Conservation (phyloP, 2,888 invertebrate species). For the Ormyrus rosae region DNA sequence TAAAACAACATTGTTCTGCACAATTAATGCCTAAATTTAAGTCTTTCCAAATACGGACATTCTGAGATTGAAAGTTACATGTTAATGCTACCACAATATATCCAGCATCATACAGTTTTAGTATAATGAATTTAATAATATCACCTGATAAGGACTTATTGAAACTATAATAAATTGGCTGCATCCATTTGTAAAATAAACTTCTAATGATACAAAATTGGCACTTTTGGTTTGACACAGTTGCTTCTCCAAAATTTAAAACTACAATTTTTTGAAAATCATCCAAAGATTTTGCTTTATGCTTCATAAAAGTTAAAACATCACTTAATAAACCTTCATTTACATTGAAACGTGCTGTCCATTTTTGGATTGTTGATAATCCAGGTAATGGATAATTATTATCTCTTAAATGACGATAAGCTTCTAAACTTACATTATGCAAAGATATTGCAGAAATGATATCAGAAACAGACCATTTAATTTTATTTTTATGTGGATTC, state of each 20-base stretch:
- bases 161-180: constrained; percentile 57
- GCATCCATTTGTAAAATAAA: constrained; percentile 57
- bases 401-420: constrained; percentile 45
- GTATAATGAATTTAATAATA: constrained; percentile 51
- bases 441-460: constrained; percentile 45
- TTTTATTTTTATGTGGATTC: constrained; percentile 45
- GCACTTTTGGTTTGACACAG: constrained; percentile 41
- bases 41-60: constrained; percentile 11
- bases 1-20: constrained; percentile 31
- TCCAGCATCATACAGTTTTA: constrained; percentile 48
- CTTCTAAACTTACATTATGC: constrained; percentile 46
- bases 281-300: constrained; percentile 40
- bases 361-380: constrained; percentile 50
- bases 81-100: constrained; percentile 56
- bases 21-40: constrained; percentile 22
- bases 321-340: constrained; percentile 46
- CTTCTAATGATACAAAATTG: constrained; percentile 51
- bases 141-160: constrained; percentile 47
- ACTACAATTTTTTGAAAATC: constrained; percentile 51
- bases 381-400: constrained; percentile 55
- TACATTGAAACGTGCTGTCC: constrained; percentile 45
- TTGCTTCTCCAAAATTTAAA: constrained; percentile 54
- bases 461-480: constrained; percentile 48
- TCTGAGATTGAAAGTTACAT: constrained; percentile 37
- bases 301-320: constrained; percentile 51